These are phyloP conservation scores for Carlito syrichta DNA, from an alignment of 2,113 vertebrate genomes.

Conservation along the genomic window DNA sequence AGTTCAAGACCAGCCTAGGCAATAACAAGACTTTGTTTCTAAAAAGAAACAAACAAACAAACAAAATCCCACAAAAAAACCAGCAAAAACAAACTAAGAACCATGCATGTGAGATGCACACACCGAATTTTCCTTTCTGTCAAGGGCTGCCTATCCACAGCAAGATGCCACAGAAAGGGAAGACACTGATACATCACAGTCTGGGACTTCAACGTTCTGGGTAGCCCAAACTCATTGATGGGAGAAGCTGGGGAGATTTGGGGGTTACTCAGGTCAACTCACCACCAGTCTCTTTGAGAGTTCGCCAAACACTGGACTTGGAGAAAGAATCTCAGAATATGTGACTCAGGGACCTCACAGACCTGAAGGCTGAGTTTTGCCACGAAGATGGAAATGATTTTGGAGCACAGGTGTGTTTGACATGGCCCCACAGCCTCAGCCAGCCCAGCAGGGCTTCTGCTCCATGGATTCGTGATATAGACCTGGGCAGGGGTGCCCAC, in stretches of 20 bases:
- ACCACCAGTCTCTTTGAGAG: background rate
- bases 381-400: background rate
- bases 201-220: background rate
- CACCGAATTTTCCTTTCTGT: background rate
- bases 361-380: background rate
- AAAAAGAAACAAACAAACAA: no score
- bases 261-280: background rate
- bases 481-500: constrained; percentile 10
- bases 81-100: background rate
- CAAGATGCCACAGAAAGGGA: background rate
- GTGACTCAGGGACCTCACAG: background rate
- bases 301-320: background rate
- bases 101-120: rapidly evolving
- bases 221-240: background rate
- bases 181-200: background rate
- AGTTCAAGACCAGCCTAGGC: no score
- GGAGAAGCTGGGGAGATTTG: background rate
- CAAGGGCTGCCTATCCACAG: background rate
- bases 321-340: background rate
- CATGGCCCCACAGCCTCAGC: rapidly evolving
- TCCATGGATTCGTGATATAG: background rate
- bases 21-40: no score
- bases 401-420: background rate
- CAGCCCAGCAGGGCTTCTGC: background rate
- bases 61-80: no score